These are phyloP conservation scores for Ceratina australensis DNA, from an alignment of 1,140 invertebrate species.

Conservation along the genomic window DNA sequence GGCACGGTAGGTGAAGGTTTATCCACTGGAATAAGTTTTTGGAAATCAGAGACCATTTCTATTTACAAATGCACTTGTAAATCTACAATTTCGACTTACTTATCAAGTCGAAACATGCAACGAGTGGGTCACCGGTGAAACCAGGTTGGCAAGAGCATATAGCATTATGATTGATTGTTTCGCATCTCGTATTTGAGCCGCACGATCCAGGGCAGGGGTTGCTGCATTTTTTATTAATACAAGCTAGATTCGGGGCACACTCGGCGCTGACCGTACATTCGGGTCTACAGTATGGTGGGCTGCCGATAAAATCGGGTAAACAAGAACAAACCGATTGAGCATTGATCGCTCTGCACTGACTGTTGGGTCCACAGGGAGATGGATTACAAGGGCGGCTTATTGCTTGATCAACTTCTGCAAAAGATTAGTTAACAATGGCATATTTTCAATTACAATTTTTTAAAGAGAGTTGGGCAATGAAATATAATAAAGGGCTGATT, in stretches of 20 bases:
- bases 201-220: conserved; percentile 81
- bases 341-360: conserved; percentile 78
- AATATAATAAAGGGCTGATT: neutral
- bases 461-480: neutral
- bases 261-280: conserved; percentile 79
- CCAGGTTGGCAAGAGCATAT: conserved; percentile 80
- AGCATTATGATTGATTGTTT: conserved; percentile 81
- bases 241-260: conserved; percentile 77
- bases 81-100: conserved; percentile 66
- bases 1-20: conserved; percentile 8
- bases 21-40: neutral
- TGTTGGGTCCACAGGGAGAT: conserved; percentile 81
- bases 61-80: neutral
- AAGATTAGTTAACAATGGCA: neutral
- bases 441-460: neutral
- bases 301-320: conserved; percentile 78
- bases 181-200: conserved; percentile 78
- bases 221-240: conserved; percentile 79
- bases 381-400: conserved; percentile 80
- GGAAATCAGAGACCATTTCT: neutral
- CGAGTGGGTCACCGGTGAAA: conserved; percentile 82
- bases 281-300: conserved; percentile 80
- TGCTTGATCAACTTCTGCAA: conserved; percentile 67
- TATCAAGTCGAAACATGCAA: conserved; percentile 78
- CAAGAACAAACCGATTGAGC: conserved; percentile 80